Percentiles rank a stretch among this genome's conserved stretches.
Evolutionary conservation across 2,888 invertebrate species (phyloP).

Genomic region (Arctia plantaginis): DNA sequence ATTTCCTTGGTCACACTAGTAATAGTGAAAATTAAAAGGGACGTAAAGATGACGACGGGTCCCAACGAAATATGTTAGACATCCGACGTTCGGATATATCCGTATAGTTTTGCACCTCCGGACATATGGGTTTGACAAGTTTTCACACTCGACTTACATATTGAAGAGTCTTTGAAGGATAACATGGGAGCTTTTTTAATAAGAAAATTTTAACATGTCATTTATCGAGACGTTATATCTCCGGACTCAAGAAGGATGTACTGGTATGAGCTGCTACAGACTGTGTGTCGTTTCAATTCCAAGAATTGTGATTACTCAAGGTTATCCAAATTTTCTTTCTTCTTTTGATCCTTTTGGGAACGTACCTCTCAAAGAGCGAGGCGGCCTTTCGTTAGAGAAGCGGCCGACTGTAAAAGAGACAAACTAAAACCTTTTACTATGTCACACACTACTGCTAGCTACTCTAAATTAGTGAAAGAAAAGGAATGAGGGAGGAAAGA

Average conservation of each 20-base stretch:
- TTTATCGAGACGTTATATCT: not conserved
- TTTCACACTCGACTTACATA: conserved; percentile 32
- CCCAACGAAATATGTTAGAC: conserved; percentile 34
- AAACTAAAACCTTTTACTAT: not conserved
- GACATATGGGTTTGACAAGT: conserved; percentile 31
- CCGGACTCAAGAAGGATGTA: not conserved
- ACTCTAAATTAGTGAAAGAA: not conserved
- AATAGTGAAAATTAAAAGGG: conserved; percentile 47
- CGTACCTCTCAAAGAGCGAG: not conserved
- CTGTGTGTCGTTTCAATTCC: not conserved
- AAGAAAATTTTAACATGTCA: not conserved
- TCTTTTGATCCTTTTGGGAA: not conserved
- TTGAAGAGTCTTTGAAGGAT: conserved; percentile 17
- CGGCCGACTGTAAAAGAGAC: not conserved
- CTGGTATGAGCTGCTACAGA: not conserved
- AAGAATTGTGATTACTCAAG: not conserved
- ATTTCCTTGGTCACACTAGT: conserved; percentile 29
- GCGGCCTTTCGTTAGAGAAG: not conserved
- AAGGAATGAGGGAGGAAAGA: not conserved
- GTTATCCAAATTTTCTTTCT: not conserved
- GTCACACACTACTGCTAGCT: not conserved
- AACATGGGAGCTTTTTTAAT: conserved; percentile 1
- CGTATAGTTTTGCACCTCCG: conserved; percentile 8
- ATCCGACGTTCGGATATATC: conserved; percentile 22
- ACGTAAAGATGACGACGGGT: conserved; percentile 38